Evolutionary conservation across 2,113 vertebrate genomes (phyloP).

Genomic region (Oncorhynchus tshawytscha): DNA sequence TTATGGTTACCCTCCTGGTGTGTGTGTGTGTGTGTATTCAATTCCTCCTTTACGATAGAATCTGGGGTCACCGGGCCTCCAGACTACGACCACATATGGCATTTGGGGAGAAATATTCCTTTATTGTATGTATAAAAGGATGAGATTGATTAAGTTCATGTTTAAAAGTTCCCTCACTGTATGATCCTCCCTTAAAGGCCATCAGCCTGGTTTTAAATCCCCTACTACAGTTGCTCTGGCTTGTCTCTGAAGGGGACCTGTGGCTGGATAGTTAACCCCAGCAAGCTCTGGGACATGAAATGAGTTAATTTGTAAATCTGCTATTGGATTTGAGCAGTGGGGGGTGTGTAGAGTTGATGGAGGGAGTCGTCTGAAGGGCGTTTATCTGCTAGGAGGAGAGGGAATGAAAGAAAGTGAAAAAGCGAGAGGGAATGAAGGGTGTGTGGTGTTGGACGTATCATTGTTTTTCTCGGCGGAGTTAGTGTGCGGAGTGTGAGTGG

Average conservation of each 20-base stretch:
- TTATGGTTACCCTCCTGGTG: slow-evolving; percentile 29
- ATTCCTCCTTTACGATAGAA: slow-evolving; percentile 13
- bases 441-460: too few species aligned
- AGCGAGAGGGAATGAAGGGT: background rate
- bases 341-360: slow-evolving; percentile 10
- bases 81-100: slow-evolving; percentile 16
- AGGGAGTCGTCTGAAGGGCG: background rate
- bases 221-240: slow-evolving; percentile 4
- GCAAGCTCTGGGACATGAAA: slow-evolving; percentile 14
- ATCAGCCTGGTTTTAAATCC: background rate
- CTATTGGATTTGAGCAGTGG: background rate
- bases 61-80: slow-evolving; percentile 11
- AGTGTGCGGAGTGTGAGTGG: slow-evolving; percentile 26
- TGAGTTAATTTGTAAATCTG: background rate
- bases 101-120: slow-evolving; percentile 3
- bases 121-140: background rate
- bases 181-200: slow-evolving; percentile 8
- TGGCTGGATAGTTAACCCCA: background rate
- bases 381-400: background rate
- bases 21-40: slow-evolving; percentile 33
- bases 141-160: slow-evolving; percentile 16
- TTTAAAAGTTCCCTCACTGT: slow-evolving; percentile 14
- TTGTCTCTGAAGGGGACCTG: background rate
- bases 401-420: background rate
- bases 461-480: background rate